Evolutionary conservation across 2,888 invertebrate genomes (phyloP).

Genomic region (Tiliacea citrago): DNA sequence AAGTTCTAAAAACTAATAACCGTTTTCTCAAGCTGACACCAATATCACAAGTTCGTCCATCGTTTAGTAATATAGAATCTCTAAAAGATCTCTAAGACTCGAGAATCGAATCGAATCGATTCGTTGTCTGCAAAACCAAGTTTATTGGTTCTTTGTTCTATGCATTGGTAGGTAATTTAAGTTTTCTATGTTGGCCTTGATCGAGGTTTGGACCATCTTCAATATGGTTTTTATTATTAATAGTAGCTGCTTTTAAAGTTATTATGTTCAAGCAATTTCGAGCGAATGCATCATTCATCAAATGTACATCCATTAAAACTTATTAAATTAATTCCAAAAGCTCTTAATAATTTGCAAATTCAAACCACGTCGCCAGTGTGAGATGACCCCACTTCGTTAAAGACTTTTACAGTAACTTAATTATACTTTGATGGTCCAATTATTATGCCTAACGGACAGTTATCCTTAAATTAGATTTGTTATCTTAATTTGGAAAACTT

Average conservation of each 20-base stretch:
- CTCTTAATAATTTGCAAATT: conserved; percentile 33
- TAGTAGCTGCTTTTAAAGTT: neutral
- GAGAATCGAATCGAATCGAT: too few relatives aligned
- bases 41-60: conserved; percentile 20
- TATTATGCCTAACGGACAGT: conserved; percentile 46
- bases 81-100: neutral
- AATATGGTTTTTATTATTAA: neutral
- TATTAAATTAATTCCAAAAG: conserved; percentile 24
- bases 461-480: conserved; percentile 58
- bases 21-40: conserved; percentile 27
- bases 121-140: neutral
- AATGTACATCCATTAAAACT: conserved; percentile 17
- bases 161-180: neutral
- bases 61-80: conserved; percentile 7
- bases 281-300: neutral
- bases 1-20: conserved; percentile 45
- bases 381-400: conserved; percentile 41
- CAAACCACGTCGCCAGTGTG: conserved; percentile 15
- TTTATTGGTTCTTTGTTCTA: neutral
- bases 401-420: conserved; percentile 51
- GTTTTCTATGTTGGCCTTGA: neutral
- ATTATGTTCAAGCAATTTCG: neutral
- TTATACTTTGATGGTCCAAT: conserved; percentile 57
- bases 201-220: neutral
- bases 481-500: conserved; percentile 54